Conservation (phyloP, 1,140 invertebrate species). For the Luehdorfia chinensis region DNA sequence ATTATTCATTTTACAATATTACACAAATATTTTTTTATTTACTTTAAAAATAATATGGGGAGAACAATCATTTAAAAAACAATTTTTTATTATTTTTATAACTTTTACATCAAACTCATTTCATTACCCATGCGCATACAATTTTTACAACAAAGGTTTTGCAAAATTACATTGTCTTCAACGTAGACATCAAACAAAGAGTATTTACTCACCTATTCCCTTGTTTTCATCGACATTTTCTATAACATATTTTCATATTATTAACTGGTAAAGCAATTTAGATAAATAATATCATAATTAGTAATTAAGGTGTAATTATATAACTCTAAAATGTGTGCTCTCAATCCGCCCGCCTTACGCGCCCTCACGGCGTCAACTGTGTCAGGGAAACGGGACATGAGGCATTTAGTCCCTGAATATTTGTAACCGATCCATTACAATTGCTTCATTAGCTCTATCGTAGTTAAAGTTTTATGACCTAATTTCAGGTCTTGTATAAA, state of each 20-base stretch:
- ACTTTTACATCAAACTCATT: too few relatives aligned
- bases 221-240: conserved; percentile 1
- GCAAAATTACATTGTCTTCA: conserved; percentile 15
- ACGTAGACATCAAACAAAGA: conserved; percentile 29
- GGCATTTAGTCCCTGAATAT: neutral
- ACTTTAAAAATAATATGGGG: too few relatives aligned
- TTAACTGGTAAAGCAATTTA: too few relatives aligned
- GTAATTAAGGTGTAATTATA: too few relatives aligned
- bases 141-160: conserved; percentile 10
- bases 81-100: too few relatives aligned
- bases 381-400: neutral
- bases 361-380: conserved; percentile 4
- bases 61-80: too few relatives aligned
- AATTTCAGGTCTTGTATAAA: too few relatives aligned
- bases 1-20: too few relatives aligned
- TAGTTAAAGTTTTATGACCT: conserved; percentile 1
- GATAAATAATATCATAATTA: neutral
- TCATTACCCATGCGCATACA: too few relatives aligned
- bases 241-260: too few relatives aligned
- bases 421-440: neutral
- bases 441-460: conserved; percentile 3
- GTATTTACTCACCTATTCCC: conserved; percentile 31
- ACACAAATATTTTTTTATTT: too few relatives aligned
- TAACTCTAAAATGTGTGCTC: too few relatives aligned
- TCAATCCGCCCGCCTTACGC: conserved; percentile 7